Percentiles rank a stretch among this genome's conserved stretches.
phyloP scores from a whole-genome alignment of 2,888 invertebrate species.

The Branchipolynoe longqiensis region DNA sequence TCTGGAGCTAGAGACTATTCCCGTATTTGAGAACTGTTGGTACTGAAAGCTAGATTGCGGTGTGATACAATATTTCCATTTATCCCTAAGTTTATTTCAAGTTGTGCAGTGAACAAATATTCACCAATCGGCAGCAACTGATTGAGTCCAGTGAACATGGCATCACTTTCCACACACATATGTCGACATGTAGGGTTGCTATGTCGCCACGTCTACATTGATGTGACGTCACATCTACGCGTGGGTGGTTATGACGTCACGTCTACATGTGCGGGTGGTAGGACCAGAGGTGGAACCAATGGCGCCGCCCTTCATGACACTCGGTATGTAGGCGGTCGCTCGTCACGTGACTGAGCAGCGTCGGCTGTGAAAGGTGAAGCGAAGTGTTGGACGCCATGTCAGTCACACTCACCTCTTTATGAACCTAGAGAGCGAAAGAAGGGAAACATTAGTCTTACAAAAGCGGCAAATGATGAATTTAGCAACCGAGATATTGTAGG shows the following conservation, averaged over 20 bases:
- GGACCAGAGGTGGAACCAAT: conserved; percentile 11
- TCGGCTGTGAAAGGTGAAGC: not conserved
- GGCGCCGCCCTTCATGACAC: not conserved
- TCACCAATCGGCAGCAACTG: not conserved
- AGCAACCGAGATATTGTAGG: too few species aligned
- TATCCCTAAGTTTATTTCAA: conserved; percentile 9
- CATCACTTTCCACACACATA: too few species aligned
- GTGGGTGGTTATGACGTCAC: conserved; percentile 27
- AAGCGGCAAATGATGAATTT: too few species aligned
- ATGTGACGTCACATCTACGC: too few species aligned
- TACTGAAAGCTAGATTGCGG: too few species aligned
- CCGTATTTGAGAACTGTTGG: too few species aligned
- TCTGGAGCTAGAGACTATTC: too few species aligned
- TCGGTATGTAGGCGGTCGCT: not conserved
- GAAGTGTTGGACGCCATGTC: not conserved
- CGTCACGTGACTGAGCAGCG: conserved; percentile 1
- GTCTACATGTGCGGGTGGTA: conserved; percentile 41
- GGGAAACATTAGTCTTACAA: not conserved
- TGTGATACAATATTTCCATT: conserved; percentile 13
- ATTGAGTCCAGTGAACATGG: conserved; percentile 8
- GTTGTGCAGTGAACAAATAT: conserved; percentile 9
- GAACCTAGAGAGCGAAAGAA: not conserved
- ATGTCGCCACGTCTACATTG: too few species aligned
- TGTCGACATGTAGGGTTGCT: too few species aligned
- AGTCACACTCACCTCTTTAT: conserved; percentile 22